These are phyloP conservation scores for Colinus virginianus DNA, from an alignment of 2,113 vertebrate genomes.

Conservation along the genomic window DNA sequence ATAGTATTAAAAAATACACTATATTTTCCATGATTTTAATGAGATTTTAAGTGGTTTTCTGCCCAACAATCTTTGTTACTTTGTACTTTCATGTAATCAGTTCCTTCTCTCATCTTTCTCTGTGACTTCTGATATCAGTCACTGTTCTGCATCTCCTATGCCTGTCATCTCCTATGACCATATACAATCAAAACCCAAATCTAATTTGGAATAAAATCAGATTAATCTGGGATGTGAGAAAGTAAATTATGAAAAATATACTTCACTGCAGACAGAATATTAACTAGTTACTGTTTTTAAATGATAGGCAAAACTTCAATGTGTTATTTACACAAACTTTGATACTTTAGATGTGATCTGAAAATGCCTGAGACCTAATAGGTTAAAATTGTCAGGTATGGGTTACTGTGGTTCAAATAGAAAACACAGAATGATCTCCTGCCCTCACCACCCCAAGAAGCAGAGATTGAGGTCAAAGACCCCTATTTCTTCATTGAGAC, in stretches of 20 bases:
- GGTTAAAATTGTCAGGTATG: constrained; percentile 66
- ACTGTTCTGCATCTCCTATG: background rate
- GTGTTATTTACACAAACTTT: background rate
- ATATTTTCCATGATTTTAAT: background rate
- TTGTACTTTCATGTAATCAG: background rate
- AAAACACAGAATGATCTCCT: constrained; percentile 51
- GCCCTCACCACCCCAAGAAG: constrained; percentile 10
- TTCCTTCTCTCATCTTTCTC: background rate
- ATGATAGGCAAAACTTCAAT: background rate
- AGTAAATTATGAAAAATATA: background rate
- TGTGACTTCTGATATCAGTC: background rate
- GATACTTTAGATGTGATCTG: constrained; percentile 27
- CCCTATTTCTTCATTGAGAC: constrained; percentile 76
- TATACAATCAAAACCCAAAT: background rate
- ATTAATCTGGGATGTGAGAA: background rate
- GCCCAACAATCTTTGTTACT: background rate
- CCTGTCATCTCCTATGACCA: background rate
- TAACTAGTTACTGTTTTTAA: background rate
- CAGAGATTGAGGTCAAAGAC: constrained; percentile 77
- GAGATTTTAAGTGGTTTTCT: background rate
- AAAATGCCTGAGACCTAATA: constrained; percentile 35
- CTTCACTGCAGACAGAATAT: background rate
- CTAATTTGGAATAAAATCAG: background rate
- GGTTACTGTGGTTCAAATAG: constrained; percentile 56
- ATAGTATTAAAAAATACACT: background rate